Base-by-base conservation (phyloP, 2,797 vertebrate species). In the Enteromius viviparus region DNA sequence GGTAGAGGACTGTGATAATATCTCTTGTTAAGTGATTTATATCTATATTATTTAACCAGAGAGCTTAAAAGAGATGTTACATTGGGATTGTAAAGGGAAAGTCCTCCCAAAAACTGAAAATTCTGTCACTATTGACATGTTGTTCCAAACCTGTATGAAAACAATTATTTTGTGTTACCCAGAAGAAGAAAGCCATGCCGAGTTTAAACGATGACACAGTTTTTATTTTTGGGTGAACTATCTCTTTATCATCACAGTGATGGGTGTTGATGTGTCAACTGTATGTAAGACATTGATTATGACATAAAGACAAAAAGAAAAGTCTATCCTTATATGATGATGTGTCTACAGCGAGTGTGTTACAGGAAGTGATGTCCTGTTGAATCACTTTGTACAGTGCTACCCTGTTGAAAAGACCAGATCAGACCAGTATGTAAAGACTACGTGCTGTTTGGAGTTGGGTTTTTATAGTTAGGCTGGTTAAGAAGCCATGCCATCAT, bases 401-500 rank as follows among this genome's bases (percentile, higher is more conserved):
- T 77, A 77, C 62, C 45, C 77, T 78, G 62, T 51, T 78, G 77
- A 78, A 78, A 78, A 66, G 77, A 68, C 77, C 47, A 64, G 58
- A 29, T 78, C 37, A 17, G 74, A 60, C 37, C 15, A 42, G 62
- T 29, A 42, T 60, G 23, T 0, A 65, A 60, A 23, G 34, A 23
- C 1, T 15, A 40, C 2, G 11, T 76, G 55, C 58, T 47, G 58
- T 60, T 45, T 64, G 40, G 15, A 42, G 55, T 45, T 62, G 29
- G 40, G 37, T 76, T 76, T 76, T 42, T 42, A 60, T 60, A 14
- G 74, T 76, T 40, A 77, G 32, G 40, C 23, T 78, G 45, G 26
- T 51, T 66, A 26, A 58, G 32, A 62, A 29, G 37, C 37, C n/a
- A 78, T 78, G 34, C 15, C 37, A 76, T 32, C 26, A 49, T 74